These are phyloP conservation scores for Pterostichus madidus DNA, from an alignment of 2,888 invertebrate genomes.

Conservation along the genomic window DNA sequence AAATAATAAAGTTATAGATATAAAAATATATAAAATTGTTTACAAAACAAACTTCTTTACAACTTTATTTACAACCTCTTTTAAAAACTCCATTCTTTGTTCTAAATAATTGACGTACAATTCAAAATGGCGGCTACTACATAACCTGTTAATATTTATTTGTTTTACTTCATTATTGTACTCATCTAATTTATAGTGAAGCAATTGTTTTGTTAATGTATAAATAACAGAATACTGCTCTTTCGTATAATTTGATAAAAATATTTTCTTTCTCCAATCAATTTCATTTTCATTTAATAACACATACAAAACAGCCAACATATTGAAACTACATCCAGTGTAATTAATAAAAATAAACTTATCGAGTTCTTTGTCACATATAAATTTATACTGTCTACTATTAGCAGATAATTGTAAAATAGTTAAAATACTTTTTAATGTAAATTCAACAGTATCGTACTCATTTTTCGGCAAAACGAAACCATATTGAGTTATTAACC, in stretches of 20 bases:
- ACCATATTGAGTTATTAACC: constrained; percentile 92
- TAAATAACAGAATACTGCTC: constrained; percentile 64
- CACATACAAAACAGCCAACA: constrained; percentile 76
- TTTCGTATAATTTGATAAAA: constrained; percentile 68
- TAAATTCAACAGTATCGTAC: constrained; percentile 83
- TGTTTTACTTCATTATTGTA: constrained; percentile 37
- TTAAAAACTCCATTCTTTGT: constrained; percentile 67
- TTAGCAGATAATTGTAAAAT: constrained; percentile 74
- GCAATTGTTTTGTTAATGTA: constrained; percentile 59
- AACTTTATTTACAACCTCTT: constrained; percentile 57
- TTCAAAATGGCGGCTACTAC: constrained; percentile 63
- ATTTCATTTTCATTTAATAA: constrained; percentile 67
- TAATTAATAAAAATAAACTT: constrained; percentile 83
- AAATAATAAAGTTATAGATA: constrained; percentile 56
- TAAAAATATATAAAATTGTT: constrained; percentile 63
- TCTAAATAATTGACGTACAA: constrained; percentile 66
- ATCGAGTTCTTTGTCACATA: constrained; percentile 81
- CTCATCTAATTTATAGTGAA: constrained; percentile 60
- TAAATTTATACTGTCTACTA: constrained; percentile 80
- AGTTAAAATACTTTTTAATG: constrained; percentile 79
- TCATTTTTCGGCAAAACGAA: constrained; percentile 86
- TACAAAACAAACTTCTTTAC: constrained; percentile 38
- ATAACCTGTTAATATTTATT: constrained; percentile 25
- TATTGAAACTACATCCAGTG: constrained; percentile 84
- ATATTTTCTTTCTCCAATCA: constrained; percentile 70